Evolutionary conservation across 2,797 vertebrate genomes (phyloP).

Genomic region (Sibirionetta formosa): DNA sequence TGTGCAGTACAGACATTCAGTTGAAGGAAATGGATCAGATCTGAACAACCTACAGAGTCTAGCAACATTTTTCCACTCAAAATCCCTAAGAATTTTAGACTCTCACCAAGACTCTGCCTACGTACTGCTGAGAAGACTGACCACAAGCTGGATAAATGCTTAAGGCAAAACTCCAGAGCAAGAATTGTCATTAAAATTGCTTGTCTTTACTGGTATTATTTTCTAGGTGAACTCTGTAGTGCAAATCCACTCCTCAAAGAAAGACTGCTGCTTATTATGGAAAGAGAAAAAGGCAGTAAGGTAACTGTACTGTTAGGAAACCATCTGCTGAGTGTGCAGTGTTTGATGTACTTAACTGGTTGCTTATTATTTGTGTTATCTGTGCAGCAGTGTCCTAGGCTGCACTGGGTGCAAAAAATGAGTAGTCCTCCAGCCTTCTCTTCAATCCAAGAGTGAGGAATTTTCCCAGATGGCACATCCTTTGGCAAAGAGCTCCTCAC

Average conservation of each 20-base stretch:
- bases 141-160: background rate
- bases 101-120: background rate
- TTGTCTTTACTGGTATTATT: background rate
- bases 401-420: background rate
- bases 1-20: background rate
- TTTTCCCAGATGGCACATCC: background rate
- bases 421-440: background rate
- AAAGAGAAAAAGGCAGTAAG: background rate
- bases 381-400: fast-evolving
- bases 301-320: background rate
- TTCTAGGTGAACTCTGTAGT: background rate
- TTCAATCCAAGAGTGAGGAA: background rate
- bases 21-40: background rate
- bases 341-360: background rate
- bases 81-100: background rate
- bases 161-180: background rate
- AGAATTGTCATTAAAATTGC: background rate
- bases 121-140: background rate
- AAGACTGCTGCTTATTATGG: background rate
- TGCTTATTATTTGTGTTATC: background rate
- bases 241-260: background rate
- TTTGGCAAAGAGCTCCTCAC: background rate
- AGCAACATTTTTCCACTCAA: background rate
- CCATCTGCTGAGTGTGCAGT: background rate
- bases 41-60: background rate